Conservation (phyloP, 1,140 invertebrate genomes). For the Anagrus nilaparvatae region DNA sequence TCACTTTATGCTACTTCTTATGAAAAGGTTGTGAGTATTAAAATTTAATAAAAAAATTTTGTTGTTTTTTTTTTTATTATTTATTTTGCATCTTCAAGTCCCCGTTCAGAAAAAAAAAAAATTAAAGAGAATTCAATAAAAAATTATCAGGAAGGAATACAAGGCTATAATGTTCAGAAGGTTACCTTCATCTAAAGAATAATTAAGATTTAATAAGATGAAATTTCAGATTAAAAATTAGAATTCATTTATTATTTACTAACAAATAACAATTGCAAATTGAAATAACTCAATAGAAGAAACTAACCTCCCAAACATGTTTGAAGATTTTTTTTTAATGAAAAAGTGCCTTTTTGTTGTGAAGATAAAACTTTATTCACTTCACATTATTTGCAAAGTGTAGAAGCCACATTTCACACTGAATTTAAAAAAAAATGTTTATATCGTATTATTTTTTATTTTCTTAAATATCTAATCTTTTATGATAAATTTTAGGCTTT, state of each 20-base stretch:
- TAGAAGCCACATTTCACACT: conserved; percentile 32
- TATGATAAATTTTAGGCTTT: too few species aligned
- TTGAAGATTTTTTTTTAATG: conserved; percentile 43
- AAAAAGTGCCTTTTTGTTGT: conserved; percentile 38
- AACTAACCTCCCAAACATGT: conserved; percentile 57
- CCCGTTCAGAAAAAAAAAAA: too few species aligned
- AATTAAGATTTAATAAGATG: conserved; percentile 3
- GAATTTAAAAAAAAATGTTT: conserved; percentile 16
- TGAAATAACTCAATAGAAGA: conserved; percentile 43
- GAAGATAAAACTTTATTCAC: conserved; percentile 42
- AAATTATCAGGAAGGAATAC: conserved; percentile 35
- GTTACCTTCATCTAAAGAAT: conserved; percentile 30
- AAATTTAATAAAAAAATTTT: not conserved
- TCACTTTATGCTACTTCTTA: conserved; percentile 38
- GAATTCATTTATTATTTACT: not conserved
- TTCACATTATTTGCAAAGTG: conserved; percentile 38
- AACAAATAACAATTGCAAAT: not conserved
- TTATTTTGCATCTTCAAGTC: too few species aligned
- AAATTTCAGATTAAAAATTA: conserved; percentile 1
- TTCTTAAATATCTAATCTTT: too few species aligned
- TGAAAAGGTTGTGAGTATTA: conserved; percentile 7
- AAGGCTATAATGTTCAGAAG: conserved; percentile 41
- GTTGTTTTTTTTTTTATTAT: not conserved
- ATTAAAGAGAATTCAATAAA: conserved; percentile 2
- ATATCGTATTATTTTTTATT: too few species aligned